Conservation (phyloP, 2,113 vertebrate genomes). For the Caranx melampygus region DNA sequence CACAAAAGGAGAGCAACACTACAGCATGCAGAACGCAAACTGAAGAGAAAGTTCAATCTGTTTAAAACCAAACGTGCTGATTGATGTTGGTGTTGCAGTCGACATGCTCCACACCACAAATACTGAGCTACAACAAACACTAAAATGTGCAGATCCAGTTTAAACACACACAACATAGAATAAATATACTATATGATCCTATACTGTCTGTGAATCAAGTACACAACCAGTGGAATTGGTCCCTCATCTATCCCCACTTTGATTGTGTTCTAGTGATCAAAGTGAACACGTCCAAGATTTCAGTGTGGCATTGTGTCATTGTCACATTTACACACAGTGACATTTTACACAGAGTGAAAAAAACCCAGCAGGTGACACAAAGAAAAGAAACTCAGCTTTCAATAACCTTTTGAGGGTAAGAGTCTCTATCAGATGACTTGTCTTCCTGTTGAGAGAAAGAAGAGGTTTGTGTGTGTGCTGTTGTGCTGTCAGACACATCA, state of each 20-base stretch:
- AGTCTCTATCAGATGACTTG: conserved; percentile 70
- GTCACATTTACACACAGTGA: conserved; percentile 30
- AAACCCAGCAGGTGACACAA: conserved; percentile 19
- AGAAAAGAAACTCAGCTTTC: conserved; percentile 20
- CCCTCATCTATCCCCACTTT: neutral
- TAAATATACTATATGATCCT: neutral
- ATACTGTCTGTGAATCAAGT: conserved; percentile 16
- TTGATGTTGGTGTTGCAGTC: conserved; percentile 2
- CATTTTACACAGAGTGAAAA: conserved; percentile 28
- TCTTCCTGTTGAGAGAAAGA: conserved; percentile 78
- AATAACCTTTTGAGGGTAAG: conserved; percentile 81
- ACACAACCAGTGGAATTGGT: neutral
- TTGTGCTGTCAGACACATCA: conserved; percentile 34
- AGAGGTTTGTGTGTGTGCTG: conserved; percentile 13
- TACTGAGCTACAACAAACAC: neutral
- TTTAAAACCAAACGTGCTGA: conserved; percentile 8
- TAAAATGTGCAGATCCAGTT: neutral
- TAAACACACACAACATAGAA: neutral
- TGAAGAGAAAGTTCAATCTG: neutral
- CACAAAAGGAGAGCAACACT: neutral
- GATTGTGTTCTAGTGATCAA: conserved; percentile 1
- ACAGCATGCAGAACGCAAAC: conserved; percentile 16
- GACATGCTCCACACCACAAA: conserved; percentile 31
- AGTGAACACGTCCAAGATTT: neutral
- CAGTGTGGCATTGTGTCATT: conserved; percentile 22